These are phyloP conservation scores for Nyctereutes procyonoides DNA, from an alignment of 2,113 vertebrate species.

Conservation along the genomic window DNA sequence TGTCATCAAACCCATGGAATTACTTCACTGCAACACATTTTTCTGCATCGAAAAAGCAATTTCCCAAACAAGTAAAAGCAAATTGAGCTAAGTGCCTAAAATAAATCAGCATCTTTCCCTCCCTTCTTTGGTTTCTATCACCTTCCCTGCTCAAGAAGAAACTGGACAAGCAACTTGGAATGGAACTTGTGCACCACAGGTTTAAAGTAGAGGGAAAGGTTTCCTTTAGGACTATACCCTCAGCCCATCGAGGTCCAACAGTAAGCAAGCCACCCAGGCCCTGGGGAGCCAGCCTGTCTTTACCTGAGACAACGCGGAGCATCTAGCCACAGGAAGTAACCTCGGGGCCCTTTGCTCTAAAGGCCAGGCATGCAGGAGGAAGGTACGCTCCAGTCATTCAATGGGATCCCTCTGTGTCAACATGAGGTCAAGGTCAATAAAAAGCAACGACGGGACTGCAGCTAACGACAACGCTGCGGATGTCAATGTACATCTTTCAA, in stretches of 20 bases:
- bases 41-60: conserved; percentile 69
- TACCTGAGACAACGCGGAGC: neutral
- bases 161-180: conserved; percentile 19
- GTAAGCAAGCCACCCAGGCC: too few species aligned
- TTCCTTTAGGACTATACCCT: neutral
- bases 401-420: conserved; percentile 23
- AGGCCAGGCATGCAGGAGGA: neutral
- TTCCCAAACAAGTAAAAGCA: conserved; percentile 75
- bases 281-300: neutral
- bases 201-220: neutral
- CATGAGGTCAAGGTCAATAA: neutral
- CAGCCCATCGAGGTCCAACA: neutral
- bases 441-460: neutral
- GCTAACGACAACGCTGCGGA: neutral
- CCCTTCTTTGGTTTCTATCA: conserved; percentile 54
- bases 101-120: conserved; percentile 65
- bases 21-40: conserved; percentile 65
- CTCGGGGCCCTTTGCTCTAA: neutral
- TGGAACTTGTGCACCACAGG: neutral
- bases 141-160: conserved; percentile 32
- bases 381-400: neutral
- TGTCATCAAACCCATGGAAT: conserved; percentile 67
- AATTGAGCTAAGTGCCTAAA: conserved; percentile 71
- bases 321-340: neutral
- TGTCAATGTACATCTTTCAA: neutral